phyloP scores from a whole-genome alignment of 2,113 vertebrate species.

The Lutjanus erythropterus region DNA sequence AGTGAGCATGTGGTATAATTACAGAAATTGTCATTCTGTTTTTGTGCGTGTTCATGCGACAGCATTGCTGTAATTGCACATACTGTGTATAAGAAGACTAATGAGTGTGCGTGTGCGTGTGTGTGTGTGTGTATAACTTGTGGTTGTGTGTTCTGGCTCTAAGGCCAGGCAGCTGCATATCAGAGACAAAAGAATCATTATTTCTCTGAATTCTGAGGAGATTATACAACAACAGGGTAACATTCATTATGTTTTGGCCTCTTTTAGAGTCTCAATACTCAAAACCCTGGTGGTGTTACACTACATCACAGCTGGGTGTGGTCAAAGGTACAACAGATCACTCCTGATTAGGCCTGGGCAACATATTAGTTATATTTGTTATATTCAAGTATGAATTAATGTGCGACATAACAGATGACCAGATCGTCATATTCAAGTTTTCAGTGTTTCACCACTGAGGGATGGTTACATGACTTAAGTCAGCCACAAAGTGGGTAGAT shows the following conservation, averaged over 20 bases:
- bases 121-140: not conserved
- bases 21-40: too few relatives aligned
- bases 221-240: not conserved
- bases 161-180: not conserved
- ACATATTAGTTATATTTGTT: too few relatives aligned
- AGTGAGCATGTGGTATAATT: not conserved
- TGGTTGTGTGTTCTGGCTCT: not conserved
- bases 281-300: not conserved
- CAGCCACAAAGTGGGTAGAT: too few relatives aligned
- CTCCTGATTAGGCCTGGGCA: too few relatives aligned
- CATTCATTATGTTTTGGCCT: not conserved
- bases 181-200: conserved; percentile 3
- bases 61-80: not conserved
- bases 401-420: too few relatives aligned
- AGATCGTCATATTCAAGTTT: too few relatives aligned
- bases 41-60: not conserved
- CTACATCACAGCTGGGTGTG: too few relatives aligned
- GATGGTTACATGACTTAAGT: too few relatives aligned
- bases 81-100: not conserved
- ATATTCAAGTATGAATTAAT: too few relatives aligned
- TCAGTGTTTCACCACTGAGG: too few relatives aligned
- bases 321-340: not conserved
- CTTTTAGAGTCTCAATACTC: not conserved
- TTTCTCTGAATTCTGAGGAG: not conserved
- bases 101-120: not conserved